Evolutionary conservation across 2,888 invertebrate species (phyloP).

Genomic region (Eristalis arbustorum): DNA sequence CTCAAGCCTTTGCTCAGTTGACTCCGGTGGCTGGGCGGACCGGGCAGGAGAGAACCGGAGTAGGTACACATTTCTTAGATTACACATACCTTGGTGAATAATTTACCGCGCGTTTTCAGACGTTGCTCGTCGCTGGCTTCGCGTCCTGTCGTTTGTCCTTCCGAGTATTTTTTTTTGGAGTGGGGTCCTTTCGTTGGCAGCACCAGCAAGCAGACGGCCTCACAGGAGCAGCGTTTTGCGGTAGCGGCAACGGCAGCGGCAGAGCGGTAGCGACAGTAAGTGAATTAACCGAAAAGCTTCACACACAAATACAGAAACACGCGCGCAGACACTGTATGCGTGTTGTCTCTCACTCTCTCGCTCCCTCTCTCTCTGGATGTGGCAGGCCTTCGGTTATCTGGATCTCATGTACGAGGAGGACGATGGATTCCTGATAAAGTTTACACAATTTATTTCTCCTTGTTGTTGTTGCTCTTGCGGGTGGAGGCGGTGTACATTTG

Average conservation of each 20-base stretch:
- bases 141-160: not conserved
- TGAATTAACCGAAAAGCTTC: slow-evolving; percentile 61
- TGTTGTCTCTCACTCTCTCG: not conserved
- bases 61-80: slow-evolving; percentile 46
- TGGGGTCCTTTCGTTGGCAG: slow-evolving; percentile 1
- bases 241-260: not conserved
- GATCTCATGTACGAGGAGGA: slow-evolving; percentile 48
- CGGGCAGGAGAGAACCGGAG: not conserved
- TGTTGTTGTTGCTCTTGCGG: slow-evolving; percentile 40
- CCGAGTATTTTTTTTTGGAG: slow-evolving; percentile 44
- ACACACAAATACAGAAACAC: slow-evolving; percentile 11
- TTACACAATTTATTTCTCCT: slow-evolving; percentile 35
- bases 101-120: slow-evolving; percentile 65
- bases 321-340: slow-evolving; percentile 4
- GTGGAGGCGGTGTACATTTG: not conserved
- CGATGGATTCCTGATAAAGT: slow-evolving; percentile 61
- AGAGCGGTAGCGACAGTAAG: slow-evolving; percentile 22
- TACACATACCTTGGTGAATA: slow-evolving; percentile 64
- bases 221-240: not conserved
- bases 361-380: slow-evolving; percentile 6
- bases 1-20: slow-evolving; percentile 15
- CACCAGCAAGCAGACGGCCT: not conserved
- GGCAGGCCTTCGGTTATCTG: slow-evolving; percentile 50
- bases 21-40: not conserved
- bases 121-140: not conserved